Evolutionary conservation across 2,888 invertebrate genomes (phyloP).

Genomic region (Oscheius sp.): DNA sequence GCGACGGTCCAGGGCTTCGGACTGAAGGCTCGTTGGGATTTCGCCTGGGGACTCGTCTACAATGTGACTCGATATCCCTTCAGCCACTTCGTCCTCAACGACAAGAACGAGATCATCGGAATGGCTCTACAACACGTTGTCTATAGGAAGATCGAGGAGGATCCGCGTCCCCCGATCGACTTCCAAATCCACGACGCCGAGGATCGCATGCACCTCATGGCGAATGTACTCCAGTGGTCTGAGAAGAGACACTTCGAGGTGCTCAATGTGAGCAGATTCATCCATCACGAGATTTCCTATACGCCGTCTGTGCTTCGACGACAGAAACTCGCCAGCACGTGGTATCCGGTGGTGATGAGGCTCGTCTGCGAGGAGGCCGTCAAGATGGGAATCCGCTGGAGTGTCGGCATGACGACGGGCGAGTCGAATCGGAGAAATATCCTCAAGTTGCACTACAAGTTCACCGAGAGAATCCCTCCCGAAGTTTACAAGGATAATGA

Average conservation of each 20-base stretch:
- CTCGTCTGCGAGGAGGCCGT: not conserved
- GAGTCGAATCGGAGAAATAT: not conserved
- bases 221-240: not conserved
- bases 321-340: not conserved
- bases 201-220: not conserved
- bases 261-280: not conserved
- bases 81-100: conserved; percentile 5
- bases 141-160: not conserved
- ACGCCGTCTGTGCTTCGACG: not conserved
- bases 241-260: not conserved
- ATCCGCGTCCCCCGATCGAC: not conserved
- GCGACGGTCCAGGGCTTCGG: not conserved
- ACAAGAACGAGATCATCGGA: not conserved
- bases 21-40: not conserved
- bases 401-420: not conserved
- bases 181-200: not conserved
- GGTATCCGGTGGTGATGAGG: not conserved
- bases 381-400: conserved; percentile 3
- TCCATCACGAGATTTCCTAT: not conserved
- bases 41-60: not conserved
- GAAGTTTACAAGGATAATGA: conserved; percentile 11
- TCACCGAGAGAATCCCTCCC: not conserved
- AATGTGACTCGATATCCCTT: conserved; percentile 11
- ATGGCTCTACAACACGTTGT: not conserved
- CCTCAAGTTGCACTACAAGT: not conserved